A percentile compares a stretch with the other conserved stretches of the same genome.
phyloP scores from a whole-genome alignment of 2,797 vertebrate species.

The Neosalanx taihuensis region DNA sequence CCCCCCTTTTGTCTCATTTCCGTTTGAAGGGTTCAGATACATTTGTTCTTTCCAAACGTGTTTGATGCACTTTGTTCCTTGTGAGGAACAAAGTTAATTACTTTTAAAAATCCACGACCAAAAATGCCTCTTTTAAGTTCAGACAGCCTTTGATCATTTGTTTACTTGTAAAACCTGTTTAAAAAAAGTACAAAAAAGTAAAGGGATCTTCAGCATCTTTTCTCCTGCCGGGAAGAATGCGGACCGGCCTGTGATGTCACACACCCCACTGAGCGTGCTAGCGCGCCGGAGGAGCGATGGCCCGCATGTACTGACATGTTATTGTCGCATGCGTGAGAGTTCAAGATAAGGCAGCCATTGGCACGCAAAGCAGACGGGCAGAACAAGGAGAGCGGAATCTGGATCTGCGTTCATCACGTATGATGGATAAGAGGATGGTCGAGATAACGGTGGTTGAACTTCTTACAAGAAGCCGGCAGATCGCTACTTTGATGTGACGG shows the following conservation, averaged over 20 bases:
- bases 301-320: conserved; percentile 63
- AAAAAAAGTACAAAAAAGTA: too few relatives aligned
- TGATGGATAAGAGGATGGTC: background rate
- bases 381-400: background rate
- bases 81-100: background rate
- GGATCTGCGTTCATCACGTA: too few relatives aligned
- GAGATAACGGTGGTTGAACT: background rate
- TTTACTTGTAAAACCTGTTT: conserved; percentile 20
- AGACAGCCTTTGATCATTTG: conserved; percentile 33
- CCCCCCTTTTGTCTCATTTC: conserved; percentile 11
- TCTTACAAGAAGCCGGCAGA: background rate
- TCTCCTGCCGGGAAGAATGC: background rate
- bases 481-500: background rate
- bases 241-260: conserved; percentile 35
- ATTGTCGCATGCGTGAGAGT: conserved; percentile 56
- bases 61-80: conserved; percentile 18
- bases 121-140: conserved; percentile 23
- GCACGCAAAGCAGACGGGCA: conserved; percentile 4
- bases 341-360: conserved; percentile 46
- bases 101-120: conserved; percentile 1
- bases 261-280: conserved; percentile 56
- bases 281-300: conserved; percentile 35
- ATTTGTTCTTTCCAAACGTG: background rate
- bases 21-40: conserved; percentile 29
- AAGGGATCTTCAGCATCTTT: background rate